Percentiles rank a stretch among this genome's conserved stretches.
phyloP scores from a whole-genome alignment of 1,140 invertebrate genomes.

The Melipona quadrifasciata region DNA sequence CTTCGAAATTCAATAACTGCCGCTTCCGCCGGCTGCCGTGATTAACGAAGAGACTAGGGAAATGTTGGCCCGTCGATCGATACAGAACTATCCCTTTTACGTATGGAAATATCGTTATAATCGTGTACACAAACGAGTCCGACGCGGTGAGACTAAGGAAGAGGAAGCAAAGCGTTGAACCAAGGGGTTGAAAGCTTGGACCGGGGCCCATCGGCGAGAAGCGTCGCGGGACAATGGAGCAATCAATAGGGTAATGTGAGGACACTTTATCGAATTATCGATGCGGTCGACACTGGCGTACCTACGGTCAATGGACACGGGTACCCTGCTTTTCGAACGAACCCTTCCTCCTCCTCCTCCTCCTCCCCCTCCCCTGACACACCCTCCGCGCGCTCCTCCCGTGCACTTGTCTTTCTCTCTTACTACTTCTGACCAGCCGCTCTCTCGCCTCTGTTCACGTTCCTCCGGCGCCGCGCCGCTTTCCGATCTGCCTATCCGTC shows the following conservation, averaged over 20 bases:
- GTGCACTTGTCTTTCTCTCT: constrained; percentile 32
- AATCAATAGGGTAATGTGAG: constrained; percentile 83
- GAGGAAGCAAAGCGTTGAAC: constrained; percentile 58
- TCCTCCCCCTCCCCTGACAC: background rate
- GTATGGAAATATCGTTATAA: constrained; percentile 55
- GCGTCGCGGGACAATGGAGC: constrained; percentile 78
- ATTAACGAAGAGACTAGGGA: constrained; percentile 16
- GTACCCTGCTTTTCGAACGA: constrained; percentile 70
- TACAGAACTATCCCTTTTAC: constrained; percentile 48
- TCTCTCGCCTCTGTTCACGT: constrained; percentile 21
- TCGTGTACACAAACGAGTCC: constrained; percentile 67
- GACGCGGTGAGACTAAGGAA: constrained; percentile 62
- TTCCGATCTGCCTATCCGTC: constrained; percentile 63
- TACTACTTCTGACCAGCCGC: constrained; percentile 15
- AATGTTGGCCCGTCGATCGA: constrained; percentile 10
- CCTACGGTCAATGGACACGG: constrained; percentile 72
- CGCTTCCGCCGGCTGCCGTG: background rate
- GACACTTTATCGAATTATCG: constrained; percentile 81
- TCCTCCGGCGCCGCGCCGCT: constrained; percentile 24
- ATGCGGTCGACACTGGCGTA: constrained; percentile 74
- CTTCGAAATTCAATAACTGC: constrained; percentile 24
- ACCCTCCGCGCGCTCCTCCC: background rate
- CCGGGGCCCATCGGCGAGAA: constrained; percentile 61
- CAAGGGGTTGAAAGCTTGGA: constrained; percentile 73
- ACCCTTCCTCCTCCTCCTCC: constrained; percentile 37